Percentiles rank a stretch among this genome's conserved stretches.
phyloP scores from a whole-genome alignment of 2,113 vertebrate genomes.

The Columbina picui region DNA sequence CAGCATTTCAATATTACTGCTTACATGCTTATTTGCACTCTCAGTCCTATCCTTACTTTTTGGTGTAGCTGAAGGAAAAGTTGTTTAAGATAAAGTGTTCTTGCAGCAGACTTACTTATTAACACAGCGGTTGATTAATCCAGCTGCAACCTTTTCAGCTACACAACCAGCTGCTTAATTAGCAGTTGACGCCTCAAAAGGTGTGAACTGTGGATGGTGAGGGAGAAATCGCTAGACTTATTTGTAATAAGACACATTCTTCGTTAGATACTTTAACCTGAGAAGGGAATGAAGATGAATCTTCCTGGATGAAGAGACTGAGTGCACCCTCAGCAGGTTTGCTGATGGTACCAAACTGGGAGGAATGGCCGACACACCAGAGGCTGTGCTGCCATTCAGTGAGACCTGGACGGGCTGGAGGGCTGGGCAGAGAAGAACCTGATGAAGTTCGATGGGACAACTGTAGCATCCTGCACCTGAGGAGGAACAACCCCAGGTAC shows the following conservation, averaged over 20 bases:
- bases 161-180: neutral
- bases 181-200: neutral
- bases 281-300: neutral
- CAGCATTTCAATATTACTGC: neutral
- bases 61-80: neutral
- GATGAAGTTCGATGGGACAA: too few species aligned
- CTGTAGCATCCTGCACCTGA: too few species aligned
- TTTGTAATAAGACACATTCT: neutral
- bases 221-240: neutral
- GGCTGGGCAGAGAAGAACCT: too few species aligned
- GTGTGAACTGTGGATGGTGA: neutral
- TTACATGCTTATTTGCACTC: neutral
- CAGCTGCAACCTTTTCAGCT: neutral
- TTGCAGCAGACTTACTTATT: neutral
- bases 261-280: neutral
- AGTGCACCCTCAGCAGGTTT: too few species aligned
- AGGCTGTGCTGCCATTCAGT: too few species aligned
- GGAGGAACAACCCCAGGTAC: too few species aligned
- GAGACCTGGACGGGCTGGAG: too few species aligned
- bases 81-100: neutral
- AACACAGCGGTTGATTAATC: neutral
- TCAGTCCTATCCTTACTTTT: neutral
- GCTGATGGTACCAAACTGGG: too few species aligned
- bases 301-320: too few species aligned
- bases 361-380: too few species aligned